A percentile compares a stretch with the other conserved stretches of the same genome.
phyloP scores from a whole-genome alignment of 2,888 invertebrate species.

The Toxonevra muliebris region DNA sequence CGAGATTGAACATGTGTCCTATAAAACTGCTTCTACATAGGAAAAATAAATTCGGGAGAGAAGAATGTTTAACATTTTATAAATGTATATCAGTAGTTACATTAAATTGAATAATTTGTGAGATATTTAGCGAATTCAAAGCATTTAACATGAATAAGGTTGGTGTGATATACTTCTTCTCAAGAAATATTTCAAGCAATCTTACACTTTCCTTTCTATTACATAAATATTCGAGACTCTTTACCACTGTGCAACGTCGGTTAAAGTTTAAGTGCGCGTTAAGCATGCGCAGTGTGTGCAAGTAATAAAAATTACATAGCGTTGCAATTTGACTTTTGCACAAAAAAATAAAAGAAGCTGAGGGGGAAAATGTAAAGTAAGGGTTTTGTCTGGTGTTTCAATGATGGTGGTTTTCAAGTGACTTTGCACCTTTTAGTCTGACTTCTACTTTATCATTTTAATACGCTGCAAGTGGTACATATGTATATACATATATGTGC shows the following conservation, averaged over 20 bases:
- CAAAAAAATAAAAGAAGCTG: conserved; percentile 5
- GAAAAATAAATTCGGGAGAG: too few species aligned
- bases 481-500: too few species aligned
- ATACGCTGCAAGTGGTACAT: not conserved
- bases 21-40: too few species aligned
- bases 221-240: not conserved
- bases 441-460: conserved; percentile 29
- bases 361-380: not conserved
- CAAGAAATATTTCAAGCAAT: too few species aligned
- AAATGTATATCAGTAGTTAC: too few species aligned
- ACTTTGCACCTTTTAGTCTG: not conserved
- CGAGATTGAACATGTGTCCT: too few species aligned
- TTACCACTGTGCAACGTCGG: conserved; percentile 18
- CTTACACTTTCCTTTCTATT: too few species aligned
- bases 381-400: conserved; percentile 2
- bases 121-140: too few species aligned
- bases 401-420: conserved; percentile 22
- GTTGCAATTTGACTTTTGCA: conserved; percentile 50
- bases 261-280: conserved; percentile 39
- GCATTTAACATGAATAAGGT: too few species aligned
- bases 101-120: too few species aligned
- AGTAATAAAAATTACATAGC: conserved; percentile 53
- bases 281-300: conserved; percentile 42
- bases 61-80: too few species aligned
- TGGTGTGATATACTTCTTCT: too few species aligned